Base-by-base conservation (phyloP, 1,140 invertebrate species). In the Acyrthosiphon pisum region DNA sequence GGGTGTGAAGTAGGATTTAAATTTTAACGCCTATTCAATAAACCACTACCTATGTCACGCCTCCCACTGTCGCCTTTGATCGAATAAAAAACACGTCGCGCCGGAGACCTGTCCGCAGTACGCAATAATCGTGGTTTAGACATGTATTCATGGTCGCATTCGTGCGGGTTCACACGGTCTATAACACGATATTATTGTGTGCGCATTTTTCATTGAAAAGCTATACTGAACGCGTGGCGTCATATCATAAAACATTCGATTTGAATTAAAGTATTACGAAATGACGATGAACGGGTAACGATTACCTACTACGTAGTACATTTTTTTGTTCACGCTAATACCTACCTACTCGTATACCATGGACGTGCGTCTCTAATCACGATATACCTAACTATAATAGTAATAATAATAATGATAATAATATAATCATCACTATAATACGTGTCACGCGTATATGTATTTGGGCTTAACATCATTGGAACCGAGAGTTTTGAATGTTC, bases 131-230 rank as follows among this genome's bases (percentile, higher is more conserved):
- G n/a, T 6, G 30, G 14, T n/a, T 76, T n/a, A 76, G 18, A 76
- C 60, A 76, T 30, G 60, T 76, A n/a, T 76, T 76, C 14, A 14
- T 35, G 14, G 9, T 76, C 23, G n/a, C 60, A 76, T 6, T 76
- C 60, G 60, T n/a, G 14, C 1, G 11, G 0, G 30, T 76, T 76
- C 60, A 76, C 60, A 76, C 60, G n/a, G 60, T 76, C 30, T 76
- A 35, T 76, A n/a, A 76, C n/a, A 76, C 30, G 60, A 68, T 68
- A 68, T 76, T 76, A 76, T n/a, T n/a, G n/a, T 76, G 60, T 76
- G n/a, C 4, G 11, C 4, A 4, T 76, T 76, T 76, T 76, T 76
- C n/a, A 6, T 18, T 53, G 50, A 53, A 53, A 22, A 76, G 14
- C n/a, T n/a, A 56, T 26, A 68, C 60, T n/a, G n/a, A 68, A n/a